Evolutionary conservation across 2,113 vertebrate genomes (phyloP).

Genomic region (Rhipidura dahli): DNA sequence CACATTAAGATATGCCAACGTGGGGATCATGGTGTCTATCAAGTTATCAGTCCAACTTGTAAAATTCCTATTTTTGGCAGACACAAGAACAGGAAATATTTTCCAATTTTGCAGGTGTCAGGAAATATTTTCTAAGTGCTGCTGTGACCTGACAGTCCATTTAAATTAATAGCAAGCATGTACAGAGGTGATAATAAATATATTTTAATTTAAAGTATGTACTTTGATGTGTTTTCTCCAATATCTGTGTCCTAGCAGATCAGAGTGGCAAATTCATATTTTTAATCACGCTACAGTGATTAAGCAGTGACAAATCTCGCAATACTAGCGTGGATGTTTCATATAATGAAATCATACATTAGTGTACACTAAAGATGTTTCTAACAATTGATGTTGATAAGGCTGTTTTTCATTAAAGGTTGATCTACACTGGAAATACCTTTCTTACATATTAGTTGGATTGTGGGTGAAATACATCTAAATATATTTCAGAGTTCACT

Average conservation of each 20-base stretch:
- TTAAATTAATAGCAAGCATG: conserved; percentile 22
- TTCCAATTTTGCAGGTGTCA: conserved; percentile 92
- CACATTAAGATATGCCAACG: neutral
- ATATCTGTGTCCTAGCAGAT: neutral
- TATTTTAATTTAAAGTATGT: conserved; percentile 22
- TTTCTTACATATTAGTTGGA: neutral
- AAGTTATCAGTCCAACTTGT: conserved; percentile 73
- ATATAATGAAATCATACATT: neutral
- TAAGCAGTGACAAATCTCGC: neutral
- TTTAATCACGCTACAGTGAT: neutral
- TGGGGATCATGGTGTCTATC: conserved; percentile 43
- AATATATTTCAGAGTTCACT: neutral
- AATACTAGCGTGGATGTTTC: neutral
- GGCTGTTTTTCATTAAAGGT: neutral
- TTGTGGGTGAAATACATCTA: neutral
- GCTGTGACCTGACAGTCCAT: conserved; percentile 9
- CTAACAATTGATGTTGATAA: neutral
- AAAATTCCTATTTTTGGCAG: conserved; percentile 83
- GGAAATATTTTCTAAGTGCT: conserved; percentile 80
- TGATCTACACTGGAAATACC: neutral
- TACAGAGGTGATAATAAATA: conserved; percentile 27
- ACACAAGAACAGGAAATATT: conserved; percentile 97
- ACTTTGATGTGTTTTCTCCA: neutral
- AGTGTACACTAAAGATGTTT: neutral
- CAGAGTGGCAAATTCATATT: neutral